These are phyloP conservation scores for Narcine bancroftii DNA, from an alignment of 2,113 vertebrate genomes.

Conservation along the genomic window DNA sequence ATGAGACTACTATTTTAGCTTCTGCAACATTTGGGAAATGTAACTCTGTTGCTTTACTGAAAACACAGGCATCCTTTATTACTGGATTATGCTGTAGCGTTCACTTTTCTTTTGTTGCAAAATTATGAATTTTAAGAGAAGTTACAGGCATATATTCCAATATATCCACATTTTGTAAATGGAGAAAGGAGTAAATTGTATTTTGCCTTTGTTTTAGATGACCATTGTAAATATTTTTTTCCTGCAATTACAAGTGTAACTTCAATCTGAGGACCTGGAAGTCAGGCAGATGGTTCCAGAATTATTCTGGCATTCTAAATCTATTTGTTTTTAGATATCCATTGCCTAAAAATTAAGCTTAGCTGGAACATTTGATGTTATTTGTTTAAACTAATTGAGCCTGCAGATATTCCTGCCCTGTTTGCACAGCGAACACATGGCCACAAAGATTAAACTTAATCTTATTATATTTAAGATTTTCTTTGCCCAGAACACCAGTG, in stretches of 20 bases:
- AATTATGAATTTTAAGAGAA: background rate
- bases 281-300: background rate
- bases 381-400: conserved; percentile 36
- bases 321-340: background rate
- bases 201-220: background rate
- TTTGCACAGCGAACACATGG: conserved; percentile 48
- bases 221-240: background rate
- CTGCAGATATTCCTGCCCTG: conserved; percentile 45
- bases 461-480: conserved; percentile 45
- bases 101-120: background rate
- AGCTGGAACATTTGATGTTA: background rate
- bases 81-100: background rate
- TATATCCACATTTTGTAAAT: background rate
- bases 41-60: background rate
- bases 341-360: background rate
- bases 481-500: conserved; percentile 29
- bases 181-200: background rate
- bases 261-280: background rate
- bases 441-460: conserved; percentile 48
- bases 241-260: background rate
- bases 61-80: background rate
- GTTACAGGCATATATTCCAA: background rate
- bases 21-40: background rate
- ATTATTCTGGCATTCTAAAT: background rate
- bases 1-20: background rate